Conservation (phyloP, 2,113 vertebrate genomes). For the Gobiocypris rarus region DNA sequence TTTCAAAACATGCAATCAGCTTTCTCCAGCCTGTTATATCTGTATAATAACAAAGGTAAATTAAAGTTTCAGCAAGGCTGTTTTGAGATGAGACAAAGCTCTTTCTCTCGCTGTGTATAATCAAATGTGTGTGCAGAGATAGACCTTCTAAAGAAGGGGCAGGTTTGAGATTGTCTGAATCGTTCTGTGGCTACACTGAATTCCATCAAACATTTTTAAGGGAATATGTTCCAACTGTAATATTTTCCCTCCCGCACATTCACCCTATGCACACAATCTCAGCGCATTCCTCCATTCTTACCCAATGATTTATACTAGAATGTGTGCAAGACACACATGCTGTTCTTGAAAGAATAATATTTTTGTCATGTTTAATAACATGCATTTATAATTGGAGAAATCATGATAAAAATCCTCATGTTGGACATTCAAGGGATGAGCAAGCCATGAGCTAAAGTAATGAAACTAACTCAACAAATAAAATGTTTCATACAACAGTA, state of each 20-base stretch:
- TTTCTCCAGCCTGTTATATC: not conserved
- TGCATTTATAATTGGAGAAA: not conserved
- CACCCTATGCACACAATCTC: constrained; percentile 19
- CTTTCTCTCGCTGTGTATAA: not conserved
- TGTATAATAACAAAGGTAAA: no score
- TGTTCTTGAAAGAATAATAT: not conserved
- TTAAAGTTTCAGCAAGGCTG: not conserved
- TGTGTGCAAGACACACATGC: not conserved
- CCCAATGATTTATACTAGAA: not conserved
- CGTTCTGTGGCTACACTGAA: not conserved
- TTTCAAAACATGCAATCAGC: not conserved
- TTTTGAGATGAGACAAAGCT: not conserved
- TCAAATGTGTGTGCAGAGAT: not conserved
- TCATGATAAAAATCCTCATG: not conserved
- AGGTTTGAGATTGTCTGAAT: not conserved
- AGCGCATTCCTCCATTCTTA: constrained; percentile 12
- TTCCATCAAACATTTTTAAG: constrained; percentile 29
- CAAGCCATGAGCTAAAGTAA: not conserved
- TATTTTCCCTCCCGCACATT: constrained; percentile 29
- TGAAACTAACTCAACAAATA: not conserved
- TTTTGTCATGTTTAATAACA: constrained; percentile 1
- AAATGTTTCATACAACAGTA: not conserved
- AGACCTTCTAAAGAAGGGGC: not conserved
- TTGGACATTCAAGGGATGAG: not conserved
- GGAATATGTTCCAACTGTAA: constrained; percentile 35